These are phyloP conservation scores for Apodemus sylvaticus DNA, from an alignment of 2,113 vertebrate species.

Conservation along the genomic window DNA sequence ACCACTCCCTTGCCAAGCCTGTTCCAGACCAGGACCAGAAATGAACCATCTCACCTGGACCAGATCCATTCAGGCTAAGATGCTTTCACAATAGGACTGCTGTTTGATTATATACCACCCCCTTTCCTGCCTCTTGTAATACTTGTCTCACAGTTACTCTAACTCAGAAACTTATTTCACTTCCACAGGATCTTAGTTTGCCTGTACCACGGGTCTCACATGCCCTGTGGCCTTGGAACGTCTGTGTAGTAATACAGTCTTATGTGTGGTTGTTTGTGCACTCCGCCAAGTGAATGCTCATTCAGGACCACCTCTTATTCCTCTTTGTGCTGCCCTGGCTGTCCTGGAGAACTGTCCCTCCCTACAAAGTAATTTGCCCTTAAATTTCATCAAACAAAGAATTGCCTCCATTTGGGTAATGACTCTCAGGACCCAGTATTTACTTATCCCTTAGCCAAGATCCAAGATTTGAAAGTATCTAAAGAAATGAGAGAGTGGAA, in stretches of 20 bases:
- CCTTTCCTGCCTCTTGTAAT: neutral
- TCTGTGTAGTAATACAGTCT: neutral
- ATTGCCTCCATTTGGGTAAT: neutral
- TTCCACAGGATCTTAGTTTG: neutral
- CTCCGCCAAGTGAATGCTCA: neutral
- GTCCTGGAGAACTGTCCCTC: neutral
- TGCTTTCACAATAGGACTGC: neutral
- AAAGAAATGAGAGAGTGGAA: neutral
- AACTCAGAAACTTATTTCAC: neutral
- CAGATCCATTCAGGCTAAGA: neutral
- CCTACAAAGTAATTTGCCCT: neutral
- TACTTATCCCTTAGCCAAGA: neutral
- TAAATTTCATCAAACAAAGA: neutral
- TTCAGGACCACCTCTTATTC: neutral
- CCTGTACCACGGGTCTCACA: neutral
- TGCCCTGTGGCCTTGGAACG: neutral
- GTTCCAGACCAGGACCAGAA: neutral
- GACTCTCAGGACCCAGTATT: neutral
- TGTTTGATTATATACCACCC: neutral
- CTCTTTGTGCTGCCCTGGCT: neutral
- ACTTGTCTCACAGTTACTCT: neutral
- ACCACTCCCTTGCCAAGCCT: neutral
- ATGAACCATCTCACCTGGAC: neutral
- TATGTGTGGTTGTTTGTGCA: neutral
- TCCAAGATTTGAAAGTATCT: neutral